Evolutionary conservation across 2,888 invertebrate species (phyloP), one percentile per base, ranked within the genome.

Genomic region (Eretmocerus hayati): DNA sequence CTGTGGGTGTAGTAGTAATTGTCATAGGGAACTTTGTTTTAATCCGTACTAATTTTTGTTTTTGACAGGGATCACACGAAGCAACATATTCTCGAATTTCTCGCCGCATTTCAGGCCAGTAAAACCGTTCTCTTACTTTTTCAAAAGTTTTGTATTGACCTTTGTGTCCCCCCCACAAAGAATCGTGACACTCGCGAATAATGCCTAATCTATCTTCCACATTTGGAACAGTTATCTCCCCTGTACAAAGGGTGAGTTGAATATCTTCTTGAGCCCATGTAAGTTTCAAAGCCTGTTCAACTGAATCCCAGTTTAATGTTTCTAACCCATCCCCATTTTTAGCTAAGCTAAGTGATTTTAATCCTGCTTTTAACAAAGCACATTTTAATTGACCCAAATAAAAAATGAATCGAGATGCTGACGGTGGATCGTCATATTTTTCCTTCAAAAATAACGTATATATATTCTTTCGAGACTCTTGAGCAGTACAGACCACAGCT

Each of bases 131-230:
- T 2, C 37, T 4, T 8, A 37, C 38, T 47, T 18, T 9, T 21
- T 19, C 42, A 49, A 47, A 53, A 32, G 44, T 47, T 53, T 53
- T 53, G 26, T 26, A 26, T 9, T 11, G 6, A 9, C 26, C 52
- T 43, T 46, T 53, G 46, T 15, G 43, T 44, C 46, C 46, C 40
- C 39, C 42, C 18, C 8, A 20, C 6, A 26, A 6, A 11, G 26
- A 26, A 11, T 26, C 26, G 11, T 26, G 26, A 26, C 26, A 26
- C 26, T 26, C 26, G 8, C 11, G 6, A 9, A 26, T 26, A 9
- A 26, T 26, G 6, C 11, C 11, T 9, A 9, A 9, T 11, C 26
- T 6, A 26, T 26, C 26, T 26, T 6, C 26, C 11, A 9, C 26
- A 9, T 9, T 9, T 9, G 26, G 26, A 9, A 26, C 11, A 15